These are phyloP conservation scores for Centrocercus urophasianus DNA, from an alignment of 2,113 vertebrate species.

Conservation along the genomic window DNA sequence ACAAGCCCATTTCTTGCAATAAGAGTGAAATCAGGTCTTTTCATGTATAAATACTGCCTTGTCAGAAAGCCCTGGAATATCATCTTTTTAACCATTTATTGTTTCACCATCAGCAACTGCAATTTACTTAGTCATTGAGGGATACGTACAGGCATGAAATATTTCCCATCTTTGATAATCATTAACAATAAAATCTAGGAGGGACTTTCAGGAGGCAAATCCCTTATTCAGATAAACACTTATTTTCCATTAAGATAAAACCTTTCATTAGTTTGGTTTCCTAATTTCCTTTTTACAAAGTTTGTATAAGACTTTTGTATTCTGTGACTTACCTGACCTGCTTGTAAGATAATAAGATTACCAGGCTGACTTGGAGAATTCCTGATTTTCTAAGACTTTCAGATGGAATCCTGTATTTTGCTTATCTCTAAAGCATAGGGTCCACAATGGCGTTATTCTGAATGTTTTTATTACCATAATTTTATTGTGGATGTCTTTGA, in stretches of 20 bases:
- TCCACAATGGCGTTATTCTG: neutral
- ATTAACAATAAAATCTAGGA: neutral
- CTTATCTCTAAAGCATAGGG: neutral
- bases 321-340: neutral
- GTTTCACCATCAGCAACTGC: neutral
- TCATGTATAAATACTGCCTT: neutral
- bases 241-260: neutral
- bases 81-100: neutral
- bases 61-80: neutral
- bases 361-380: neutral
- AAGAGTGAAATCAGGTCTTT: neutral
- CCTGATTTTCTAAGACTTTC: neutral
- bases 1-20: neutral
- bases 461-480: neutral
- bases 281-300: neutral
- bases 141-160: neutral
- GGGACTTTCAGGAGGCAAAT: neutral
- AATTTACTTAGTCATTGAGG: neutral
- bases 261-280: neutral
- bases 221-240: neutral
- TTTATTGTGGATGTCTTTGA: conserved; percentile 11
- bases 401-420: neutral
- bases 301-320: neutral
- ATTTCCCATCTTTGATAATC: neutral
- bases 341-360: neutral